Evolutionary conservation across 1,140 invertebrate genomes (phyloP).

Genomic region (Proctacanthus coquilletti): DNA sequence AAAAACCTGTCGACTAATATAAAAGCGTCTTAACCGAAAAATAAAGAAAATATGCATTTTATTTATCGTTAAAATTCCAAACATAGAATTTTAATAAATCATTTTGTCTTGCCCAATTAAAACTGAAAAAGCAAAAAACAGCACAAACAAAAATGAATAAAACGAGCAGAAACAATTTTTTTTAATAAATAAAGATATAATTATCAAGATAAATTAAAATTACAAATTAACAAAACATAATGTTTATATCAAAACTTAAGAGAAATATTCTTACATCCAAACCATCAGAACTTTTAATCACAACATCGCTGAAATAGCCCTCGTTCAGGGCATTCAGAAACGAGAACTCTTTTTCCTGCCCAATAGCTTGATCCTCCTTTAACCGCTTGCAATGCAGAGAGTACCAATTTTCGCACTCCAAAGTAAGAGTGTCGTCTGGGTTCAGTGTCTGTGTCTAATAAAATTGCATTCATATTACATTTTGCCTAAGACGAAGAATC

Average conservation of each 20-base stretch:
- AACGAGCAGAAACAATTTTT: no score
- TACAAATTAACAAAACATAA: not conserved
- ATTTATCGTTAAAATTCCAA: no score
- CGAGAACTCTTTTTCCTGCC: conserved; percentile 33
- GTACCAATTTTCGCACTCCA: conserved; percentile 47
- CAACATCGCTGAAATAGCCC: conserved; percentile 45
- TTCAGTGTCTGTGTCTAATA: conserved; percentile 34
- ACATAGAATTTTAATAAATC: not conserved
- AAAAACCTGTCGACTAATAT: no score
- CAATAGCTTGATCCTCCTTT: conserved; percentile 29
- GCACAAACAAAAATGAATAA: no score
- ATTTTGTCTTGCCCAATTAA: not conserved
- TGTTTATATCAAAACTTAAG: no score
- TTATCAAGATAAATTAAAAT: not conserved
- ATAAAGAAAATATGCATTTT: no score
- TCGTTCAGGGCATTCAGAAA: conserved; percentile 45
- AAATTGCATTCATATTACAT: no score
- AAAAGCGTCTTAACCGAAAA: no score
- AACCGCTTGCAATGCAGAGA: conserved; percentile 43
- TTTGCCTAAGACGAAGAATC: not conserved
- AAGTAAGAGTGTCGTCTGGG: conserved; percentile 36
- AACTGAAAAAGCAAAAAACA: not conserved
- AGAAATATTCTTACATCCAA: conserved; percentile 10
- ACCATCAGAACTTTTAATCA: conserved; percentile 29
- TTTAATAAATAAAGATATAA: no score